A percentile compares a stretch with the other conserved stretches of the same genome.
Conservation (phyloP, 2,888 invertebrate species). For the Ennomos quercinarius region DNA sequence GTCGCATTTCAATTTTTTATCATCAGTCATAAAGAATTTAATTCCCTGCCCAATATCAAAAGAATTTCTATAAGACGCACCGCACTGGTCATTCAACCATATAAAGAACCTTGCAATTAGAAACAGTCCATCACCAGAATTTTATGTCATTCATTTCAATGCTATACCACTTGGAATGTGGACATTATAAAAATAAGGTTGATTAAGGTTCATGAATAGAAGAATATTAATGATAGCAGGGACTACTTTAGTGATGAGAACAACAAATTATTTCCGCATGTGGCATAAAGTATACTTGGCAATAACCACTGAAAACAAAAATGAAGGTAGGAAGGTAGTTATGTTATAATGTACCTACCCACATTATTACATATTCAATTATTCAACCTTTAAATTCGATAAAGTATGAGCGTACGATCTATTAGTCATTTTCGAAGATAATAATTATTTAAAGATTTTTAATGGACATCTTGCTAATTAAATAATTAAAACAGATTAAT, state of each 20-base stretch:
- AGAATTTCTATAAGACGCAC: slow-evolving; percentile 8
- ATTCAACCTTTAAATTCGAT: no score
- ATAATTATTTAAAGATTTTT: neutral
- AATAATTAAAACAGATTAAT: slow-evolving; percentile 21
- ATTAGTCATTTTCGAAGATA: neutral
- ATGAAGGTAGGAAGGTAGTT: no score
- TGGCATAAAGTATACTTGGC: no score
- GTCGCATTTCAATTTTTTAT: no score
- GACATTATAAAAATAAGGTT: slow-evolving; percentile 12
- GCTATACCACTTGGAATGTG: slow-evolving; percentile 12
- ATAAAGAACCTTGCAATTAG: slow-evolving; percentile 17
- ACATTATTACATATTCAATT: no score
- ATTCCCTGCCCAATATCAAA: no score
- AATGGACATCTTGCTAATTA: slow-evolving; percentile 10
- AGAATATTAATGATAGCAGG: slow-evolving; percentile 2
- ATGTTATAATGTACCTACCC: no score
- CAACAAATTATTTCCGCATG: no score
- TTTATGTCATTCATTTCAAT: slow-evolving; percentile 27
- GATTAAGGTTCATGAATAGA: neutral
- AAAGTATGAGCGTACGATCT: no score
- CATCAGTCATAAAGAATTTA: no score
- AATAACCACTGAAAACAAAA: no score
- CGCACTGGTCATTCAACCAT: slow-evolving; percentile 2
- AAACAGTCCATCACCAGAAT: slow-evolving; percentile 20
- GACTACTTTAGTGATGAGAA: no score